Evolutionary conservation across 1,140 invertebrate genomes (phyloP), one percentile per base, ranked within the genome.

Genomic region (Orchestia grillus): DNA sequence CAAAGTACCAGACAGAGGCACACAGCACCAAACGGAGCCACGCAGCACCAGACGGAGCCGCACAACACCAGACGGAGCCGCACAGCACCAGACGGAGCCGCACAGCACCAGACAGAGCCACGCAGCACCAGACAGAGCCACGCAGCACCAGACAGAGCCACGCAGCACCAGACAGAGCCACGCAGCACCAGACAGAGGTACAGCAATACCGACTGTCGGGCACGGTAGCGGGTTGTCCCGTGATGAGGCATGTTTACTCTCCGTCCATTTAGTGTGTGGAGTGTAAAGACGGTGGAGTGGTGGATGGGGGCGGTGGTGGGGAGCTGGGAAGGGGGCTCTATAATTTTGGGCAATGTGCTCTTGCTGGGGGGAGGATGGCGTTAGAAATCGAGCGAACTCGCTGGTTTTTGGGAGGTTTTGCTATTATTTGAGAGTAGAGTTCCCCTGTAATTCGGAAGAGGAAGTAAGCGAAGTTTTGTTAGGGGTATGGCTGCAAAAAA

Each of bases 211-310:
- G 62, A 15, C 28, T 77, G 62, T 77, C 62, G 62, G 11, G 62
- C 28, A 77, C 62, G 62, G 62, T 77, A 77, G 62, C 62, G 28
- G 47, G 62, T 77, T 77, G 62, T 77, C 62, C 62, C 62, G 62
- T 77, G 62, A 77, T 77, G 62, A 77, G 62, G 62, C 62, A 77
- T 77, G 62, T 77, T 77, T 77, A 77, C 62, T 3, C 62, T 23
- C 11, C 62, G 62, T 77, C 62, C 62, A 77, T 77, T 77, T 77
- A 77, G 62, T 77, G 62, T 77, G 62, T 77, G 62, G 62, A 77
- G 62, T 77, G 62, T 77, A 77, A 77, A 77, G 62, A 77, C 62
- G 62, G 62, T 77, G 62, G 62, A 77, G 62, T 77, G 62, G 62
- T 28, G 62, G 62, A 36, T 1, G 62, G 47, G 15, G 11, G 62